Conservation (phyloP, 1,140 invertebrate genomes). For the Probaryconus sp. region DNA sequence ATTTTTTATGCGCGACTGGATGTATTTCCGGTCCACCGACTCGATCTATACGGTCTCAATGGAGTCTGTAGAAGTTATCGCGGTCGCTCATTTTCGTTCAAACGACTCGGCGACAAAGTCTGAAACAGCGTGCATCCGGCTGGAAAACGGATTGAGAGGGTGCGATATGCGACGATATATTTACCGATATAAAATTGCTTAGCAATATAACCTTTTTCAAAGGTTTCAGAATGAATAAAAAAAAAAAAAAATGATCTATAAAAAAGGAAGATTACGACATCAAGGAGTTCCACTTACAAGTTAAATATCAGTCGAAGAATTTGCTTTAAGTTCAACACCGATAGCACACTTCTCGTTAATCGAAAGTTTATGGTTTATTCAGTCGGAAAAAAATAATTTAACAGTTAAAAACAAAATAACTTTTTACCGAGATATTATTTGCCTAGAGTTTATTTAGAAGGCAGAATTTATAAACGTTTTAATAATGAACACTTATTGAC, state of each 20-base stretch:
- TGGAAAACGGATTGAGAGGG: slow-evolving; percentile 54
- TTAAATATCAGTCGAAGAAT: no score
- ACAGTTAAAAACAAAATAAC: no score
- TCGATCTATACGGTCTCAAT: slow-evolving; percentile 57
- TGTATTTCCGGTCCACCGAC: slow-evolving; percentile 52
- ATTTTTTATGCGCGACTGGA: slow-evolving; percentile 58
- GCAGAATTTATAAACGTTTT: no score
- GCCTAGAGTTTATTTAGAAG: no score
- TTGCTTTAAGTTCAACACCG: no score
- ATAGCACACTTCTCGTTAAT: no score
- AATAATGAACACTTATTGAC: no score
- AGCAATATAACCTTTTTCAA: slow-evolving; percentile 37
- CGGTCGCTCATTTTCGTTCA: slow-evolving; percentile 56
- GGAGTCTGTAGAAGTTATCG: slow-evolving; percentile 50
- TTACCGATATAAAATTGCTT: slow-evolving; percentile 50
- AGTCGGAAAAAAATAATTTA: no score
- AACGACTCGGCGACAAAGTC: slow-evolving; percentile 51
- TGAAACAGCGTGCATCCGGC: slow-evolving; percentile 53
- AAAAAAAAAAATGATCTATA: not conserved
- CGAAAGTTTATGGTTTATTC: no score
- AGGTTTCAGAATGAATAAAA: slow-evolving; percentile 14
- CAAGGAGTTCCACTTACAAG: no score
- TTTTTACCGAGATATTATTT: no score
- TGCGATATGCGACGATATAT: slow-evolving; percentile 33
- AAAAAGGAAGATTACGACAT: no score